phyloP scores from a whole-genome alignment of 2,888 invertebrate species.

The Calliopum simillimum region DNA sequence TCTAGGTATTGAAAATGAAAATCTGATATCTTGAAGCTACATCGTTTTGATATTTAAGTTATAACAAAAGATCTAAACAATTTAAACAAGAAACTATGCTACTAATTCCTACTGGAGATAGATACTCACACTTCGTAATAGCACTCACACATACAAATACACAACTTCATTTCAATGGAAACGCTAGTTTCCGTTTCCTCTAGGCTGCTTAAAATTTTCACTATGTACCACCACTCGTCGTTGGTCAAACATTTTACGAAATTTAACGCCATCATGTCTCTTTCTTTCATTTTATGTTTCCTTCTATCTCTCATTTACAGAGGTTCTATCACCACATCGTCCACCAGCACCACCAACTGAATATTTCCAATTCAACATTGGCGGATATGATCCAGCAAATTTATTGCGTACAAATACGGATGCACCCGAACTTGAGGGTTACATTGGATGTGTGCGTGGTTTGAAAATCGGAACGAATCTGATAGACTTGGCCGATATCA shows the following conservation, averaged over 20 bases:
- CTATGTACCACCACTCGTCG: neutral
- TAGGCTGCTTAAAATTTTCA: conserved; percentile 20
- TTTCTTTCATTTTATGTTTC: neutral
- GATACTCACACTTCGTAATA: conserved; percentile 41
- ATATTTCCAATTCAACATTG: conserved; percentile 89
- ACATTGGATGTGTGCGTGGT: conserved; percentile 88
- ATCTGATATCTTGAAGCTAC: too few species aligned
- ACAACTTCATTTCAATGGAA: conserved; percentile 2
- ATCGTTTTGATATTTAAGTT: too few species aligned
- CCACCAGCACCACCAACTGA: conserved; percentile 90
- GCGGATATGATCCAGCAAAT: conserved; percentile 84
- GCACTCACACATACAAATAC: conserved; percentile 14
- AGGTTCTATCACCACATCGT: conserved; percentile 87
- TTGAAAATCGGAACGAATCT: conserved; percentile 85
- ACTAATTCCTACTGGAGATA: conserved; percentile 51
- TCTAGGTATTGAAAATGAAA: too few species aligned
- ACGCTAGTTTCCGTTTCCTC: conserved; percentile 29
- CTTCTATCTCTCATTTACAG: conserved; percentile 67
- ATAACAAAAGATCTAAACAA: too few species aligned
- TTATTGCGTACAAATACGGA: conserved; percentile 72
- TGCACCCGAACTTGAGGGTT: conserved; percentile 74
- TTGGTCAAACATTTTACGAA: conserved; percentile 20
- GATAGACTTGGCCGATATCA: conserved; percentile 81
- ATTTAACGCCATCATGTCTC: conserved; percentile 13
- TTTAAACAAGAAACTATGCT: too few species aligned